Base-by-base conservation (phyloP, 2,888 invertebrate genomes). In the Aspidiotus destructor region DNA sequence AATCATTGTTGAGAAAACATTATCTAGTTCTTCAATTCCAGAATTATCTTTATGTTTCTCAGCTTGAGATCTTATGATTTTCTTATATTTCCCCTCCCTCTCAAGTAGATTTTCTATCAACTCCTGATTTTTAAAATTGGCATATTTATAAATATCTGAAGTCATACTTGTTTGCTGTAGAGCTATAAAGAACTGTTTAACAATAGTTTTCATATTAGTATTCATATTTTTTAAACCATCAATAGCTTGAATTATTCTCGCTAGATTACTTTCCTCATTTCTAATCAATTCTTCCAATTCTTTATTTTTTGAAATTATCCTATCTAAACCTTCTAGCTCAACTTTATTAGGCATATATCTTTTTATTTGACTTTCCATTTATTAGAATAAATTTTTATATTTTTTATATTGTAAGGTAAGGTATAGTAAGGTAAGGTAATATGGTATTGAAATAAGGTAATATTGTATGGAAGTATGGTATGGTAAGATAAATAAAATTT, bases 351-450 rank as follows among this genome's bases (percentile, higher is more conserved):
- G 64, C 64, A 55, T 64, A 53, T 64, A 64, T 54, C 55, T 64
- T 64, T 64, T 64, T 64, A 64, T 64, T 64, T 64, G 55, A 54
- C 55, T 64, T 64, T 64, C 64, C 64, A 64, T 64, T 64, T 64
- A 64, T 54, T 64, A 55, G 55, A 64, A 53, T 64, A 64, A 64
- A 64, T 55, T 64, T 55, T 64, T 64, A 48, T 62, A 28, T 28
- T 42, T 48, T 62, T 62, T 62, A 41, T 48, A 48, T 62, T 48
- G 62, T 28, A 28, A 28, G 28, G 28, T 28, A 28, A 28, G 28
- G 28, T 62, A 48, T 62, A 9, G 48, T 62, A 62, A 16, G 40
- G 61, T 61, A 41, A 61, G 62, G 62, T 52, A 62, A 48, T 60
- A 60, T 40, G 16, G 60, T 60, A 60, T 41, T 11, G 60, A 60